Conservation (phyloP, 2,797 vertebrate species). For the Sebastiscus tertius region DNA sequence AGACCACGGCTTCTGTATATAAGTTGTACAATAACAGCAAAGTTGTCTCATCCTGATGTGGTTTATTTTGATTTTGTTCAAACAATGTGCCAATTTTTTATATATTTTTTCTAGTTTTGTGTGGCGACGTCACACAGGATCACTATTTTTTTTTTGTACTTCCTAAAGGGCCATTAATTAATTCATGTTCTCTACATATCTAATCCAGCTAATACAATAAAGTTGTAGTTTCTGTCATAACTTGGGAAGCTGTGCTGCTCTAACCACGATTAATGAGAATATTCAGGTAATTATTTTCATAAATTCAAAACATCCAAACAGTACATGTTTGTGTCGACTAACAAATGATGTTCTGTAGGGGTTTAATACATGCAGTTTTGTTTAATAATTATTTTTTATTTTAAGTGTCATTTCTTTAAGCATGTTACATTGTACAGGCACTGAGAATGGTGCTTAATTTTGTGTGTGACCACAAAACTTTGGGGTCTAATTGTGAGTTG, state of each 20-base stretch:
- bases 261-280: slow-evolving; percentile 46
- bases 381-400: slow-evolving; percentile 35
- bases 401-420: slow-evolving; percentile 50
- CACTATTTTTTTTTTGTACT: slow-evolving; percentile 46
- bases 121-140: slow-evolving; percentile 44
- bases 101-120: slow-evolving; percentile 57
- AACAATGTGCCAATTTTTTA: slow-evolving; percentile 68
- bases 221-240: slow-evolving; percentile 31
- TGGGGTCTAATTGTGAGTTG: slow-evolving; percentile 58
- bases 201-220: slow-evolving; percentile 46
- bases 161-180: slow-evolving; percentile 48
- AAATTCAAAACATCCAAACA: slow-evolving; percentile 21
- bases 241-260: slow-evolving; percentile 51
- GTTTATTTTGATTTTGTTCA: slow-evolving; percentile 42
- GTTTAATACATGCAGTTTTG: slow-evolving; percentile 54
- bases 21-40: slow-evolving; percentile 73
- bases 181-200: slow-evolving; percentile 30
- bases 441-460: slow-evolving; percentile 68
- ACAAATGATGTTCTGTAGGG: slow-evolving; percentile 43
- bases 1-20: slow-evolving; percentile 73
- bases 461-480: slow-evolving; percentile 54
- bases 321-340: slow-evolving; percentile 32
- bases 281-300: slow-evolving; percentile 53
- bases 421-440: slow-evolving; percentile 78
- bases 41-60: slow-evolving; percentile 54